A percentile compares a stretch with the other conserved stretches of the same genome.
Conservation (phyloP, 2,888 invertebrate genomes). For the Diachrysia chrysitis region DNA sequence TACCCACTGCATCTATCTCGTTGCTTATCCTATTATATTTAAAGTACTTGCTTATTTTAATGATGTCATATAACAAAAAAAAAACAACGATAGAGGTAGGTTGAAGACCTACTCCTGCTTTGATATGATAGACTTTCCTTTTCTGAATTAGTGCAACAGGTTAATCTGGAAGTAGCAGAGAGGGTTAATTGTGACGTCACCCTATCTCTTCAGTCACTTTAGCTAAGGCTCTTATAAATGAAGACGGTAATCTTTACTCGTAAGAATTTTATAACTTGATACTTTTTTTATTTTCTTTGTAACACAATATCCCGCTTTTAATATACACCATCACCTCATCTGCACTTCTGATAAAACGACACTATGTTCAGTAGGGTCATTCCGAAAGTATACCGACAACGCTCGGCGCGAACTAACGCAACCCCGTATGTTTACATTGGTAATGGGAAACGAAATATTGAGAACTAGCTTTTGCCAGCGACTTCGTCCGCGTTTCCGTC, state of each 20-base stretch:
- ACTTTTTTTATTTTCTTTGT: background rate
- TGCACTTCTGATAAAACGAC: constrained; percentile 74
- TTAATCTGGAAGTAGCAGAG: background rate
- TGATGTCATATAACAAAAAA: background rate
- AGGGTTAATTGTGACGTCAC: background rate
- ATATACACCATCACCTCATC: constrained; percentile 44
- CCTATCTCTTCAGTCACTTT: background rate
- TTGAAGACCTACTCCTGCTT: background rate
- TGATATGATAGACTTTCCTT: background rate
- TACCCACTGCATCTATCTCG: background rate
- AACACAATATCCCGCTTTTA: constrained; percentile 21
- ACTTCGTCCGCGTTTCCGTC: too few relatives aligned
- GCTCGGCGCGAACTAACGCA: constrained; percentile 50
- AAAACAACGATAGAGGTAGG: background rate
- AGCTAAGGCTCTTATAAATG: background rate
- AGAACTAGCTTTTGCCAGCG: too few relatives aligned
- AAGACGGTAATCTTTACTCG: background rate
- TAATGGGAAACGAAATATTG: constrained; percentile 42
- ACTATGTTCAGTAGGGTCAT: constrained; percentile 70
- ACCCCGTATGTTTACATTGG: constrained; percentile 44
- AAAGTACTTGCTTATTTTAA: background rate
- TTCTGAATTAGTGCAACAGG: background rate
- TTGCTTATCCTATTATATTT: background rate
- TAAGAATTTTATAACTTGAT: background rate
- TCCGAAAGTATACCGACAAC: constrained; percentile 66